These are phyloP conservation scores for Poeciliopsis paucimaculata DNA, from an alignment of 2,797 vertebrate genomes.

Conservation along the genomic window DNA sequence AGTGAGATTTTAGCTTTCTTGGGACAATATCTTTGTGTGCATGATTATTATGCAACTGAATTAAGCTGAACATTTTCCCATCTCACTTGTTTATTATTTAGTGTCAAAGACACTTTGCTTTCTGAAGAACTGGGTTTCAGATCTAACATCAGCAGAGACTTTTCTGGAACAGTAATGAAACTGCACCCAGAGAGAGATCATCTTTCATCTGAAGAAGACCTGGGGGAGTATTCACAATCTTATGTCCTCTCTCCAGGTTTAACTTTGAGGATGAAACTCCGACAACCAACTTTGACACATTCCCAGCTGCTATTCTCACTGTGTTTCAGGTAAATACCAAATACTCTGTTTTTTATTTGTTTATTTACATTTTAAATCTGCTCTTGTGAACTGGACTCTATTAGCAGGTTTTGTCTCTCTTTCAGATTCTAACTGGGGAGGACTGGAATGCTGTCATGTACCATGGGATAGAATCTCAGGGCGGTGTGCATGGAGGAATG, in stretches of 20 bases:
- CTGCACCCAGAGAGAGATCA: background rate
- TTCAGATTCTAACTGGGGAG: slow-evolving; percentile 93
- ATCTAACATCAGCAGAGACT: background rate
- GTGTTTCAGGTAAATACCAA: slow-evolving; percentile 91
- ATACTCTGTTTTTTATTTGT: background rate
- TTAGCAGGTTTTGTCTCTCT: slow-evolving; percentile 12
- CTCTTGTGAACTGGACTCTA: slow-evolving; percentile 2
- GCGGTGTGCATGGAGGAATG: slow-evolving; percentile 92
- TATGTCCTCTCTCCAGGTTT: slow-evolving; percentile 82
- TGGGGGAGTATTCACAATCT: slow-evolving; percentile 20
- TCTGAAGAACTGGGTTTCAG: background rate
- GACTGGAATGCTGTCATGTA: slow-evolving; percentile 99
- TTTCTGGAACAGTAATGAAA: background rate
- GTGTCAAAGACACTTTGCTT: too few relatives aligned
- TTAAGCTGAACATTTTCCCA: background rate
- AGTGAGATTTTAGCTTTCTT: too few relatives aligned
- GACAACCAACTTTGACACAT: slow-evolving; percentile 97
- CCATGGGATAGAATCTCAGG: slow-evolving; percentile 93
- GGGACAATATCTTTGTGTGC: too few relatives aligned
- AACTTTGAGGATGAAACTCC: slow-evolving; percentile 95
- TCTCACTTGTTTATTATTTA: too few relatives aligned
- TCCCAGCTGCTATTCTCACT: slow-evolving; percentile 95
- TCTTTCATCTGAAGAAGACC: background rate
- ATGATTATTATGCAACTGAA: background rate
- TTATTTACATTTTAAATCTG: background rate